Evolutionary conservation across 1,140 invertebrate genomes (phyloP), one percentile per base, ranked within the genome.

Genomic region (Argopecten irradians): DNA sequence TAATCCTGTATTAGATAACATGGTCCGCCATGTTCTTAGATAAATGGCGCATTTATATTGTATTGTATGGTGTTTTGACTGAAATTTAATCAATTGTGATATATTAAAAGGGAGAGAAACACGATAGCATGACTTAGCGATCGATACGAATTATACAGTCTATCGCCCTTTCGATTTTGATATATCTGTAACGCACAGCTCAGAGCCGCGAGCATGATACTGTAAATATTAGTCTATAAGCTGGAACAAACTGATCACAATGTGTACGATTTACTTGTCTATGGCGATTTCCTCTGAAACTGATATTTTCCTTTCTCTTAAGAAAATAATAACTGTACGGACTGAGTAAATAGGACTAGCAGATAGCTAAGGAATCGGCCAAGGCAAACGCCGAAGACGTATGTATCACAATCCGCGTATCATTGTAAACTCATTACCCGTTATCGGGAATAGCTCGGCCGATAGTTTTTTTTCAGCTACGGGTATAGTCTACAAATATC

Each of bases 111-210:
- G 55, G 22, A 71, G 22, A 11, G 55, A 71, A 55, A 71, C 55
- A 71, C 55, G 8, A n/a, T 71, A n/a, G 7, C 5, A 28, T 71
- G 55, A n/a, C 28, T 11, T 71, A 5, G 1, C 55, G 55, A 71
- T 71, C 55, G n/a, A 71, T 71, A 71, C 5, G 28, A 71, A 71
- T 71, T 71, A 71, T 71, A 71, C 55, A 71, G 55, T 71, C 55
- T 71, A 71, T 71, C n/a, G 55, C 55, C 55, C 28, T 71, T 71
- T 71, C 55, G 55, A 71, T 71, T 71, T 71, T 71, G 43, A 55
- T 71, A 71, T 71, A 71, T 71, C 55, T 71, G 55, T 71, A 16
- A 71, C 22, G n/a, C 55, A 71, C 22, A 28, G 55, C n/a, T 71
- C 2, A 71, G 55, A 0, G 8, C 55, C 28, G n/a, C n/a, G 55